Conservation (phyloP, 2,797 vertebrate genomes). For the Cheirogaleus major region DNA sequence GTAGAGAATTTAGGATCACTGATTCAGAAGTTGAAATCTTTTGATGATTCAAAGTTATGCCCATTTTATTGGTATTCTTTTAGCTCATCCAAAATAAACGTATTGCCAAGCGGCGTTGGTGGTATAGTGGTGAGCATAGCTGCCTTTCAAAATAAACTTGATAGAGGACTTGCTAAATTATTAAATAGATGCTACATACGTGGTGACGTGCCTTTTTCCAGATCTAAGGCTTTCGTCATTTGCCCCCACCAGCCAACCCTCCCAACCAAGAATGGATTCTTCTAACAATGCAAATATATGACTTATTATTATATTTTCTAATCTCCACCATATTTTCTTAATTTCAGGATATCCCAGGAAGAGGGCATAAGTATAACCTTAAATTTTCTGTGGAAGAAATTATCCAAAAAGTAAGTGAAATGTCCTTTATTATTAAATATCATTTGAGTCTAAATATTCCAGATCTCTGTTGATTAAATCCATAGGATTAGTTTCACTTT, state of each 20-base stretch:
- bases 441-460: background rate
- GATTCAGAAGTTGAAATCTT: background rate
- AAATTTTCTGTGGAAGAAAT: conserved; percentile 89
- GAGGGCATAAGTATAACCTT: conserved; percentile 91
- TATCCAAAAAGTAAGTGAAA: conserved; percentile 88
- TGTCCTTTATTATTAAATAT: background rate
- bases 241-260: background rate
- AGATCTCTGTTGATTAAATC: background rate
- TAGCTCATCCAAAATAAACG: background rate
- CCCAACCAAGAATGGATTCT: background rate
- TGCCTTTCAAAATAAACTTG: conserved; percentile 84
- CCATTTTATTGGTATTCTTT: background rate
- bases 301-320: background rate
- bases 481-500: background rate
- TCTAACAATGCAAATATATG: background rate
- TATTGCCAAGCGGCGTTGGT: conserved; percentile 77
- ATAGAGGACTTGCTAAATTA: background rate
- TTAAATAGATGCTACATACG: background rate
- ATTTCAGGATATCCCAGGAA: conserved; percentile 87
- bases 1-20: background rate
- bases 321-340: conserved; percentile 40
- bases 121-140: conserved; percentile 89
- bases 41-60: background rate
- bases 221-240: background rate
- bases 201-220: background rate